These are phyloP conservation scores for Argyresthia goedartella DNA, from an alignment of 2,888 invertebrate genomes.

Conservation along the genomic window DNA sequence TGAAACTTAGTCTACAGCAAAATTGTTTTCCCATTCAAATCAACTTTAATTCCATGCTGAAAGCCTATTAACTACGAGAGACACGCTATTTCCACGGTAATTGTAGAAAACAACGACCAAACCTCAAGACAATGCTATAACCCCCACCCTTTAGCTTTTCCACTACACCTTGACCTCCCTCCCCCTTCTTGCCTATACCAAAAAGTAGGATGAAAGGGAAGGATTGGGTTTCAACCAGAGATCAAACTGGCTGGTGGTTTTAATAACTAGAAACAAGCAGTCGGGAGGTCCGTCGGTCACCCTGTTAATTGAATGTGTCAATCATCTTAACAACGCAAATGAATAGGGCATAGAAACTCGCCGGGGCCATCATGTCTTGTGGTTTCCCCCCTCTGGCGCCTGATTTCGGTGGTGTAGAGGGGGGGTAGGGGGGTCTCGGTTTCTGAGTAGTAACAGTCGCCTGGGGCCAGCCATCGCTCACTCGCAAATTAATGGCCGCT, in stretches of 20 bases:
- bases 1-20: background rate
- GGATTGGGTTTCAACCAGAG: conserved; percentile 11
- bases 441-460: conserved; percentile 35
- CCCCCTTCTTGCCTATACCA: background rate
- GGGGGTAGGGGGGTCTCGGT: conserved; percentile 10
- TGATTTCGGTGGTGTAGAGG: background rate
- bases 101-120: conserved; percentile 62
- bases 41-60: conserved; percentile 32
- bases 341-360: conserved; percentile 47
- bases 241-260: conserved; percentile 28
- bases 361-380: background rate
- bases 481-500: conserved; percentile 41
- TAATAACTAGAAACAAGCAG: conserved; percentile 48
- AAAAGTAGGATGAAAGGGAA: background rate
- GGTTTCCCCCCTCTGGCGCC: background rate
- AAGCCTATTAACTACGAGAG: conserved; percentile 52
- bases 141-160: conserved; percentile 27
- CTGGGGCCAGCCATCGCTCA: conserved; percentile 50
- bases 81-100: conserved; percentile 56
- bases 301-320: conserved; percentile 84
- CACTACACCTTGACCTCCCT: conserved; percentile 20
- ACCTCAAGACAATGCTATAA: conserved; percentile 51
- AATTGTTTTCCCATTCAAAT: conserved; percentile 1
- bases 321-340: conserved; percentile 82
- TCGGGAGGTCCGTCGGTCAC: conserved; percentile 73